phyloP scores from a whole-genome alignment of 2,888 invertebrate genomes.

The Trachelus tabidus region DNA sequence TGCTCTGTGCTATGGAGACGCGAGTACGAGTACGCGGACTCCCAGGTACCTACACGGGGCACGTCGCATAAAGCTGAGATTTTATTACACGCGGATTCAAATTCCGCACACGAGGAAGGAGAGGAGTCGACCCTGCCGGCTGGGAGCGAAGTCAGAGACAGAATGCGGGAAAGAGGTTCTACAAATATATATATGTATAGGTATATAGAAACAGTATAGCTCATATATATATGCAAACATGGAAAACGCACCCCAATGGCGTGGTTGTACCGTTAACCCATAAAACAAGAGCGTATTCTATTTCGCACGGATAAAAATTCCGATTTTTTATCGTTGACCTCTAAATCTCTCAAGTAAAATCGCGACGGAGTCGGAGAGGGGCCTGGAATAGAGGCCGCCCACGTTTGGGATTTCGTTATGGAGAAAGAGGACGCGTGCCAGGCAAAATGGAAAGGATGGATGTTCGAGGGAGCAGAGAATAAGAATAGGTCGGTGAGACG shows the following conservation, averaged over 20 bases:
- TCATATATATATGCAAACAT: slow-evolving; percentile 33
- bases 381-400: background rate
- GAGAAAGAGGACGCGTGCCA: slow-evolving; percentile 26
- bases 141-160: slow-evolving; percentile 10
- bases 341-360: slow-evolving; percentile 28
- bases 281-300: slow-evolving; percentile 60
- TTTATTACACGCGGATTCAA: slow-evolving; percentile 66
- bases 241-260: slow-evolving; percentile 44
- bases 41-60: background rate
- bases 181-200: background rate
- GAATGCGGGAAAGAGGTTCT: background rate
- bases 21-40: background rate
- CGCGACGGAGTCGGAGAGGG: background rate
- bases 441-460: slow-evolving; percentile 14
- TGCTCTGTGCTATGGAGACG: background rate
- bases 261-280: slow-evolving; percentile 44
- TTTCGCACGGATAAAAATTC: slow-evolving; percentile 59
- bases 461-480: slow-evolving; percentile 11
- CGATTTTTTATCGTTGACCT: slow-evolving; percentile 46
- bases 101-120: slow-evolving; percentile 50
- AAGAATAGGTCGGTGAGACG: slow-evolving; percentile 20
- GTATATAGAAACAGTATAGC: no score
- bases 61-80: slow-evolving; percentile 63
- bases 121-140: slow-evolving; percentile 32
- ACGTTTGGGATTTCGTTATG: slow-evolving; percentile 2